phyloP scores from a whole-genome alignment of 2,113 vertebrate species.

The Halichoerus grypus region DNA sequence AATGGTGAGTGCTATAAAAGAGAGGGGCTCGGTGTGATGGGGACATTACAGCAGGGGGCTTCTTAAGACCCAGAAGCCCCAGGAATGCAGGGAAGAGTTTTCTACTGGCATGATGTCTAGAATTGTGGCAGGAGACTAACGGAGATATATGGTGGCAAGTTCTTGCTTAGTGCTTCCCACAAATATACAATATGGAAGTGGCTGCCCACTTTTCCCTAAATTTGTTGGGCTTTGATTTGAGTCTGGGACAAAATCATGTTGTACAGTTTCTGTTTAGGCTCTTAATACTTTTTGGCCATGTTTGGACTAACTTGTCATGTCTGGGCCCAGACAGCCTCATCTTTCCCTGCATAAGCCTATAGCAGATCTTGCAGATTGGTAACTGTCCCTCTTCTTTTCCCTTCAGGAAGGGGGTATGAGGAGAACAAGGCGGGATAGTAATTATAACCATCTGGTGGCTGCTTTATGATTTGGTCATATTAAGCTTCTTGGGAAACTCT shows the following conservation, averaged over 20 bases:
- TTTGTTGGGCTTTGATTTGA: background rate
- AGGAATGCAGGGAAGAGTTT: background rate
- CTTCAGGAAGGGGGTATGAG: background rate
- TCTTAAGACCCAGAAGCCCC: background rate
- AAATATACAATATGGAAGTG: background rate
- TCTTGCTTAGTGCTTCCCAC: background rate
- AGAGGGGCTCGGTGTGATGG: fast-evolving
- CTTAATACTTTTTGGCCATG: background rate
- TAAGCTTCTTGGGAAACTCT: slow-evolving; percentile 30
- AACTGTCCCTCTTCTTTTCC: background rate
- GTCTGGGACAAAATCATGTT: background rate
- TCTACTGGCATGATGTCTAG: background rate
- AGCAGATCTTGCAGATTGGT: background rate
- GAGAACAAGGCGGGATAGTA: background rate
- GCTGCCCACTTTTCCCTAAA: background rate
- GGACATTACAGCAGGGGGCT: background rate
- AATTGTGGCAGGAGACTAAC: background rate
- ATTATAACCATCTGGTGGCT: slow-evolving; percentile 55
- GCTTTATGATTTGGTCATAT: slow-evolving; percentile 26
- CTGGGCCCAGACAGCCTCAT: background rate
- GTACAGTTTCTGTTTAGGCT: background rate
- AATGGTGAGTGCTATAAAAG: fast-evolving
- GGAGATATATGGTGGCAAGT: background rate
- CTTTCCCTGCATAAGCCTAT: background rate
- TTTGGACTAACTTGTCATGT: background rate